phyloP scores from a whole-genome alignment of 2,113 vertebrate species.

The Loxodonta africana region DNA sequence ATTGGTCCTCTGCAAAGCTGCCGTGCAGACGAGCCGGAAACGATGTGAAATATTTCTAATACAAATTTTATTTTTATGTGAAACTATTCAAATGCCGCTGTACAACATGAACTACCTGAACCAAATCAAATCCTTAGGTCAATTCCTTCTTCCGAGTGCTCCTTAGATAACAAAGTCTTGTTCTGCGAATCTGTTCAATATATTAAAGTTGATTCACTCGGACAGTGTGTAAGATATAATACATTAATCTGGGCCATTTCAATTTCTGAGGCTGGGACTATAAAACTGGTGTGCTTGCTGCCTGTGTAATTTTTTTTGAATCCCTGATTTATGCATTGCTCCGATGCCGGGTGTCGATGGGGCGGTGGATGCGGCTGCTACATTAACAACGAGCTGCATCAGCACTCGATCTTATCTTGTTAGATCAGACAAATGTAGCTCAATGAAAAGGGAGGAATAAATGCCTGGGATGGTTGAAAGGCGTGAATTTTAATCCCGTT shows the following conservation, averaged over 20 bases:
- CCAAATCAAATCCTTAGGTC: slow-evolving; percentile 96
- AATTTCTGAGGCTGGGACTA: slow-evolving; percentile 94
- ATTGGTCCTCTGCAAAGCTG: slow-evolving; percentile 86
- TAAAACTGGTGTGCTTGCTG: slow-evolving; percentile 96
- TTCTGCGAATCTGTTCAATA: slow-evolving; percentile 96
- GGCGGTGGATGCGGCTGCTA: slow-evolving; percentile 92
- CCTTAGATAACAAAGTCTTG: slow-evolving; percentile 95
- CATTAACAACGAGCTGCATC: slow-evolving; percentile 98
- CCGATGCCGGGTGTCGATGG: slow-evolving; percentile 92
- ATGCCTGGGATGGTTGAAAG: slow-evolving; percentile 91
- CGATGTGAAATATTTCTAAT: slow-evolving; percentile 92
- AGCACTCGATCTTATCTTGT: slow-evolving; percentile 99
- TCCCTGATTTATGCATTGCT: slow-evolving; percentile 96
- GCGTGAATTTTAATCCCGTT: slow-evolving; percentile 92
- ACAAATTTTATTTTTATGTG: slow-evolving; percentile 96
- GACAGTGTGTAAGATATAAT: slow-evolving; percentile 95
- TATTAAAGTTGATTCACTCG: slow-evolving; percentile 96
- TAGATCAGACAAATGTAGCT: slow-evolving; percentile 99
- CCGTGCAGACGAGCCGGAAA: slow-evolving; percentile 83
- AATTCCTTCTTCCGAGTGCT: slow-evolving; percentile 94
- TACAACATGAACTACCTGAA: slow-evolving; percentile 94
- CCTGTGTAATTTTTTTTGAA: slow-evolving; percentile 98
- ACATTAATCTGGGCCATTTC: slow-evolving; percentile 97
- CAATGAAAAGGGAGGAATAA: slow-evolving; percentile 95
- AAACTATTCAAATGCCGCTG: slow-evolving; percentile 93